phyloP scores from a whole-genome alignment of 2,113 vertebrate species.

The Ailuropoda melanoleuca region DNA sequence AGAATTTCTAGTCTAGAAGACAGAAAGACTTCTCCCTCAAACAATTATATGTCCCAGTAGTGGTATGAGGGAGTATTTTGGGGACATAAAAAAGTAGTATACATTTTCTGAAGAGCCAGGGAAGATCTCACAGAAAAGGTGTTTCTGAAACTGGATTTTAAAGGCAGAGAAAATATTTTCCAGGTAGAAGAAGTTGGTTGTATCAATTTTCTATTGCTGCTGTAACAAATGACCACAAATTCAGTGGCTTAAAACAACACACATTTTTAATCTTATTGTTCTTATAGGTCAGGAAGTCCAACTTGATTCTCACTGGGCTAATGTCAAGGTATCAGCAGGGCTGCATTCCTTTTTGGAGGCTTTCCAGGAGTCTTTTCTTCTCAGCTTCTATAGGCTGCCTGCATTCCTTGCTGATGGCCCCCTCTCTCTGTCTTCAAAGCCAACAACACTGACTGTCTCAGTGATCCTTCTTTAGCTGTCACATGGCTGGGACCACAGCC shows the following conservation, averaged over 20 bases:
- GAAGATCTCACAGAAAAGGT: background rate
- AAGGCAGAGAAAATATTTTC: background rate
- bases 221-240: background rate
- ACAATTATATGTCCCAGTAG: background rate
- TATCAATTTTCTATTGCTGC: background rate
- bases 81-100: background rate
- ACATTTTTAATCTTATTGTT: background rate
- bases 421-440: background rate
- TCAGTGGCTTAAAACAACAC: background rate
- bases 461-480: background rate
- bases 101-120: background rate
- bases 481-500: background rate
- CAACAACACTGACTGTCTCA: background rate
- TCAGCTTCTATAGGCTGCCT: background rate
- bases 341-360: background rate
- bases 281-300: background rate
- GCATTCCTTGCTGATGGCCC: background rate
- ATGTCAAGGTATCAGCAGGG: background rate
- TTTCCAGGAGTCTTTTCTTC: background rate
- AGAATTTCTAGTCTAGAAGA: background rate
- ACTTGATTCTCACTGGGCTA: background rate
- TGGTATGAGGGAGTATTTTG: background rate
- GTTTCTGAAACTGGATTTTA: conserved; percentile 14
- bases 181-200: background rate
- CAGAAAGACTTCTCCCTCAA: background rate